Evolutionary conservation across 2,888 invertebrate species (phyloP).

Genomic region (Didymodactylos carnosus): DNA sequence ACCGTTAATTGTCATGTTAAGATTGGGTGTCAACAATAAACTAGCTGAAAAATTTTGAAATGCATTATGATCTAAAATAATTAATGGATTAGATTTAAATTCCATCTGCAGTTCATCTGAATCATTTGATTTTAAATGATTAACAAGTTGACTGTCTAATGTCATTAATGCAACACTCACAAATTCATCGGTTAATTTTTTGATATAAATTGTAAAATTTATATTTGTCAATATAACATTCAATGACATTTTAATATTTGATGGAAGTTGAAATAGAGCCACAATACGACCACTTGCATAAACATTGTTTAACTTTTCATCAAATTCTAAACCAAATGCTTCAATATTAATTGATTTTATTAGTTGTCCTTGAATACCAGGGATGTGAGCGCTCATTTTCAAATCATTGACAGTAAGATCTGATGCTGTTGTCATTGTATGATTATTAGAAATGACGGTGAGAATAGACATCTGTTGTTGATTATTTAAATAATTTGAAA

Average conservation of each 20-base stretch:
- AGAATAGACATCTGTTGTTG: background rate
- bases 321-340: background rate
- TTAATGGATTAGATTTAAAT: background rate
- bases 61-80: background rate
- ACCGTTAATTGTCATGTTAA: background rate
- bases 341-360: background rate
- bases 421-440: background rate
- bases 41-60: background rate
- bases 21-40: background rate
- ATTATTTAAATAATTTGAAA: background rate
- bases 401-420: background rate
- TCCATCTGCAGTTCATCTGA: background rate
- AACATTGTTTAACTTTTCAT: background rate
- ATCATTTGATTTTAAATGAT: no score
- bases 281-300: background rate
- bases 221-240: background rate
- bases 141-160: no score
- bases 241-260: background rate
- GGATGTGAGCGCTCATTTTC: background rate
- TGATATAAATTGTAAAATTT: background rate
- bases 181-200: no score
- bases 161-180: no score
- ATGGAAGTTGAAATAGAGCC: background rate
- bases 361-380: background rate
- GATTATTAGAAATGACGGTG: no score